phyloP scores from a whole-genome alignment of 2,888 invertebrate genomes.

The Melinaea marsaeus region DNA sequence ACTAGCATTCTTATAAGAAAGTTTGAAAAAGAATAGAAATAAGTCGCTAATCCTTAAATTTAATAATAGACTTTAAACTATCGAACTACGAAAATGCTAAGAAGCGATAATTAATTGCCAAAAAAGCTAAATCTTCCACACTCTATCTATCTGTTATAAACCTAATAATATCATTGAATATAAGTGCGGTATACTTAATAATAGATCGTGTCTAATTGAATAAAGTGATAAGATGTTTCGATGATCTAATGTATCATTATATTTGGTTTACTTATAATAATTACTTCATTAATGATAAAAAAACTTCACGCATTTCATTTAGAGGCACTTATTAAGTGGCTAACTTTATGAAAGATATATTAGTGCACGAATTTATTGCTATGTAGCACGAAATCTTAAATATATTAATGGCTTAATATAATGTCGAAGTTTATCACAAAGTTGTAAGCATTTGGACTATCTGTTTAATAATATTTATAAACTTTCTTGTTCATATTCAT shows the following conservation, averaged over 20 bases:
- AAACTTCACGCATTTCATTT: conserved; percentile 49
- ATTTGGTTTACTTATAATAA: conserved; percentile 17
- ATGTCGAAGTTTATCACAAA: conserved; percentile 71
- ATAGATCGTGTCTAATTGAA: conserved; percentile 31
- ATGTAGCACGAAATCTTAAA: conserved; percentile 45
- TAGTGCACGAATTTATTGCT: conserved; percentile 58
- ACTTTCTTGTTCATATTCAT: conserved; percentile 24
- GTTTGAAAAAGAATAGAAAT: conserved; percentile 51
- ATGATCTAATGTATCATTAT: conserved; percentile 31
- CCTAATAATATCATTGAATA: conserved; percentile 57
- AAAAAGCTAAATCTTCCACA: conserved; percentile 62
- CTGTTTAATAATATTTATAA: conserved; percentile 30
- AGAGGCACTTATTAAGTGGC: conserved; percentile 71
- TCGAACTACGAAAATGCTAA: conserved; percentile 64
- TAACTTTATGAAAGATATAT: conserved; percentile 48
- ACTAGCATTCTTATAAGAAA: conserved; percentile 60
- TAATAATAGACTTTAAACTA: conserved; percentile 62
- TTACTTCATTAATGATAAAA: conserved; percentile 18
- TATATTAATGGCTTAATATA: conserved; percentile 51
- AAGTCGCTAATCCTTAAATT: conserved; percentile 43
- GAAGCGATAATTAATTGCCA: conserved; percentile 69
- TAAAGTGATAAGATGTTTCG: conserved; percentile 23
- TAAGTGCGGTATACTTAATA: conserved; percentile 51
- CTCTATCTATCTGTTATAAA: conserved; percentile 38
- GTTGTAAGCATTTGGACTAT: conserved; percentile 69